These are phyloP conservation scores for Diachasma alloeum DNA, from an alignment of 1,140 invertebrate genomes.

Conservation along the genomic window DNA sequence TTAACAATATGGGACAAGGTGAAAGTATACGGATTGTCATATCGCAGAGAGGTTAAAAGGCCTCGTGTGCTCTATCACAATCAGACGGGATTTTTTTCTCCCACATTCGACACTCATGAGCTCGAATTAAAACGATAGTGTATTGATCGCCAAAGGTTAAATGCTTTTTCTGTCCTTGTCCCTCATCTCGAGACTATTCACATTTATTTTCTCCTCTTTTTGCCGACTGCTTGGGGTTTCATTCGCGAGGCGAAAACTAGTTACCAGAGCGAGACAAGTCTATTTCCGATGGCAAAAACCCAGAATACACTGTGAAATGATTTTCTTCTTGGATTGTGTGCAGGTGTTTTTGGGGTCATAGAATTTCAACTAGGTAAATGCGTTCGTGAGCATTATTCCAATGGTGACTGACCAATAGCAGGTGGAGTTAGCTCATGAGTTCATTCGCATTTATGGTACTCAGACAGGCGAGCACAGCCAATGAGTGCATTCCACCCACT, in stretches of 20 bases:
- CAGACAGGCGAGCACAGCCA: neutral
- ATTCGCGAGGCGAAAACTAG: neutral
- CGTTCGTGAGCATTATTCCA: neutral
- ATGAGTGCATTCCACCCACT: neutral
- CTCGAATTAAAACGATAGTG: constrained; percentile 1
- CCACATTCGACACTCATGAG: neutral
- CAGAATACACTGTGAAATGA: neutral
- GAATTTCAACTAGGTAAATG: neutral
- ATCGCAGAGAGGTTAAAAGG: neutral
- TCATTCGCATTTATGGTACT: neutral
- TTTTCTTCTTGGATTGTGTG: neutral
- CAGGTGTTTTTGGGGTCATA: neutral
- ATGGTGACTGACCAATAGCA: neutral
- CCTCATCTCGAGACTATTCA: neutral
- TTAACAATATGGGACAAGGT: neutral
- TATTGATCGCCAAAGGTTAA: neutral
- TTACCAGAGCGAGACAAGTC: neutral
- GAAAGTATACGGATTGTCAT: neutral
- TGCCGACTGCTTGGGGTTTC: neutral
- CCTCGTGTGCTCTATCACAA: neutral
- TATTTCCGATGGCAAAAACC: neutral
- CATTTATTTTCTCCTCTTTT: neutral
- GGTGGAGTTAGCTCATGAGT: neutral
- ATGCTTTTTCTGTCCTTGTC: neutral
- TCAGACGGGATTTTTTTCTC: neutral